Percentiles rank a stretch among this genome's conserved stretches.
These are phyloP conservation scores for Phrynocephalus forsythii DNA, from an alignment of 2,797 vertebrate genomes.

Conservation along the genomic window DNA sequence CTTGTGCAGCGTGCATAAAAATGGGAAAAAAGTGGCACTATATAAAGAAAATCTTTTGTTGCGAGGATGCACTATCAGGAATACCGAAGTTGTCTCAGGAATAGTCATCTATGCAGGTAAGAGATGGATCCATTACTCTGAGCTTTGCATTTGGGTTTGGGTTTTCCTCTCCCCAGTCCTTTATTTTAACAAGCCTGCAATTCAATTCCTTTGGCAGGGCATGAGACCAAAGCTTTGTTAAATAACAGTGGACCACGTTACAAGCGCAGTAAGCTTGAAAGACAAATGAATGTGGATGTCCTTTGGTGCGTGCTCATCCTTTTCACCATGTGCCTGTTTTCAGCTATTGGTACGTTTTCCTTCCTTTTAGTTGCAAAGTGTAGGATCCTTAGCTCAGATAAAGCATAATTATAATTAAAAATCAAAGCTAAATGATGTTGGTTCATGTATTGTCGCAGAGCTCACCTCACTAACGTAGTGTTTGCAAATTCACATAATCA, in stretches of 20 bases:
- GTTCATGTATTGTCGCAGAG: slow-evolving; percentile 14
- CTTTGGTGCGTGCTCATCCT: slow-evolving; percentile 98
- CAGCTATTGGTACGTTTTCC: slow-evolving; percentile 89
- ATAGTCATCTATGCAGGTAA: slow-evolving; percentile 97
- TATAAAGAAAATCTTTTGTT: slow-evolving; percentile 95
- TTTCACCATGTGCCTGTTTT: slow-evolving; percentile 92
- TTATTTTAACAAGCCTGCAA: slow-evolving; percentile 1
- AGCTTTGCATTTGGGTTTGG: too few species aligned
- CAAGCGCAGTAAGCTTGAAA: slow-evolving; percentile 96
- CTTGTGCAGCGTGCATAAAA: slow-evolving; percentile 78
- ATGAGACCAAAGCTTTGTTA: slow-evolving; percentile 97
- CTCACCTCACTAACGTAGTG: slow-evolving; percentile 23
- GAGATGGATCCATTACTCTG: fast-evolving
- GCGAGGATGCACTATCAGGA: slow-evolving; percentile 94
- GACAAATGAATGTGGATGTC: slow-evolving; percentile 95
- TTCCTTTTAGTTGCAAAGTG: slow-evolving; percentile 20
- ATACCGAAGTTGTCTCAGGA: slow-evolving; percentile 94
- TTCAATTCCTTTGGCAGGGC: slow-evolving; percentile 81
- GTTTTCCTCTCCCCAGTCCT: slow-evolving; percentile 19
- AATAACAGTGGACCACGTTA: slow-evolving; percentile 97
- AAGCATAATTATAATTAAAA: not conserved
- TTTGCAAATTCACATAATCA: not conserved
- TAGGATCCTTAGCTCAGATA: slow-evolving; percentile 2
- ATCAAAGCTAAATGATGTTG: not conserved
- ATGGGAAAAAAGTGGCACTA: slow-evolving; percentile 88